Evolutionary conservation across 2,797 vertebrate genomes (phyloP).

Genomic region (Sebastes paucispinis): DNA sequence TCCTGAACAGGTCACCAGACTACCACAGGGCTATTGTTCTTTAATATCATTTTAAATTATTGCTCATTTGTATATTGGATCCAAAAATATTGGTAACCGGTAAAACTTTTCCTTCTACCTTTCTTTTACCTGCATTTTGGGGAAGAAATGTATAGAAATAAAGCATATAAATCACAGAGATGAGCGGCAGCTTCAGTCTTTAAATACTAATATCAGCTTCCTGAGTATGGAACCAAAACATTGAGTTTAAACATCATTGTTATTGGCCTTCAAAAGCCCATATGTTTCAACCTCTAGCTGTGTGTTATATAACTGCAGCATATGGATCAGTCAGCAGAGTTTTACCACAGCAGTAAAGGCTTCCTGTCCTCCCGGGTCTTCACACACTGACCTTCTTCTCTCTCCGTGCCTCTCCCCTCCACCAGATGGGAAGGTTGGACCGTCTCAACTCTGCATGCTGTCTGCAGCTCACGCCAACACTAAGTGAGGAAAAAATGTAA

Average conservation of each 20-base stretch:
- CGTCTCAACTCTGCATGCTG: slow-evolving; percentile 34
- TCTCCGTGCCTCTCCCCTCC: slow-evolving; percentile 20
- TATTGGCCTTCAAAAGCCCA: background rate
- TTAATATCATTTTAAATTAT: background rate
- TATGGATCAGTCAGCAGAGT: background rate
- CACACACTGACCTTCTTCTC: slow-evolving; percentile 29
- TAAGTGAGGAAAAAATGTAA: slow-evolving; percentile 2
- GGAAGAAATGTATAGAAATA: background rate
- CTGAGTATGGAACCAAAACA: background rate
- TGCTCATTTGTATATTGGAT: background rate
- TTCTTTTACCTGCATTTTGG: background rate
- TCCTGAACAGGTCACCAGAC: too few species aligned
- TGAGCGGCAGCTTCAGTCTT: background rate
- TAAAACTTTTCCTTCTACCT: too few species aligned
- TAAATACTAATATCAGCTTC: background rate
- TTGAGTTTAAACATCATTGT: background rate
- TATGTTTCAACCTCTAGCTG: background rate
- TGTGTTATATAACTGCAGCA: slow-evolving; percentile 5
- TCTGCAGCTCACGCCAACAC: slow-evolving; percentile 8
- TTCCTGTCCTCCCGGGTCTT: slow-evolving; percentile 1
- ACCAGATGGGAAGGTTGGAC: slow-evolving; percentile 53
- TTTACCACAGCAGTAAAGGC: slow-evolving; percentile 5
- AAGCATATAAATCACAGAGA: background rate
- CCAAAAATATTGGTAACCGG: background rate
- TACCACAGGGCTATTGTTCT: too few species aligned